Evolutionary conservation across 2,888 invertebrate genomes (phyloP), one percentile per base, ranked within the genome.

Genomic region (Salpingus planirostris): DNA sequence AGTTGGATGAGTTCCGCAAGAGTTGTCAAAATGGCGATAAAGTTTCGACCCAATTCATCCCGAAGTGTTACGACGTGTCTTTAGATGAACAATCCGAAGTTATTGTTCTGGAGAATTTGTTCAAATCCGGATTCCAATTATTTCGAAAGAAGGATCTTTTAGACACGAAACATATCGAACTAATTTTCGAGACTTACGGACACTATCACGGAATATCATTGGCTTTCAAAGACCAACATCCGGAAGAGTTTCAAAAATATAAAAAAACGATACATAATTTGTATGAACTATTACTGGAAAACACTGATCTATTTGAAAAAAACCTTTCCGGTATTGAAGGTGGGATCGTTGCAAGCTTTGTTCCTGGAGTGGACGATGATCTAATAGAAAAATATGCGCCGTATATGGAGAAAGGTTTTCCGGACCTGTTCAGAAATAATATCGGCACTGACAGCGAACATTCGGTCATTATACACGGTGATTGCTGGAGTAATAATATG

Each of bases 401-500:
- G 11, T 36, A 36, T 14, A 11, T 13, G 3, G 36, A 14, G 3
- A 5, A 21, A 12, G 21, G 28, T 13, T 14, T 23, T 13, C 11
- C 10, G 1, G 11, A 31, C 11, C 22, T 27, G 3, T 35, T 27
- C 21, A 5, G 2, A 3, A 10, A 4, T 5, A 10, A 5, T 5
- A 5, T 10, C 24, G n/a, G 4, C 4, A 11, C 24, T 5, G 11
- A 13, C 11, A 5, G 11, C 18, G 33, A 38, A 27, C 40, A 42
- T 22, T 33, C 36, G 2, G 50, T 47, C 11, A 37, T 57, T 15
- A 26, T 46, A 8, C 56, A 56, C 33, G 54, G 54, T 4, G 55
- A 56, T 34, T 50, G 44, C 24, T 53, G 51, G 49, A 44, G 44
- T 13, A 49, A 51, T 28, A 57, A 57, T 33, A 43, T 55, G 23